Evolutionary conservation across 2,797 vertebrate genomes (phyloP).

Genomic region (Falco cherrug): DNA sequence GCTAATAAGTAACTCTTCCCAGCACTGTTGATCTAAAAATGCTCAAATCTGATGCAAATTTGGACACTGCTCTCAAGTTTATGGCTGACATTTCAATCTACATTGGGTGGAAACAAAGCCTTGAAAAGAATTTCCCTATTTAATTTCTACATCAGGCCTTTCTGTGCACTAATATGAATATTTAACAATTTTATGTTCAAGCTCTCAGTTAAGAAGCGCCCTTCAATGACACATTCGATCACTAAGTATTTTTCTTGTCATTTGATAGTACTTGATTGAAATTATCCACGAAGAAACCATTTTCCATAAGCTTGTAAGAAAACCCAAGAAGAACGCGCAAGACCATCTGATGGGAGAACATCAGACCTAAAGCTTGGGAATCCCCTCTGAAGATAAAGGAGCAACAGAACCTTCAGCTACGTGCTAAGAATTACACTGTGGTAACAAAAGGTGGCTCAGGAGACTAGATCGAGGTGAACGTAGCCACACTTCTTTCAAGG

Average conservation of each 20-base stretch:
- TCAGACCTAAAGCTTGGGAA: not conserved
- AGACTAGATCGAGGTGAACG: not conserved
- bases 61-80: not conserved
- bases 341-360: not conserved
- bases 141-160: not conserved
- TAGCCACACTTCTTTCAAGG: accelerated
- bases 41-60: not conserved
- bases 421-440: not conserved
- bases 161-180: not conserved
- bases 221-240: not conserved
- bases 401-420: not conserved
- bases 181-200: not conserved
- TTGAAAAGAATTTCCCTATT: not conserved
- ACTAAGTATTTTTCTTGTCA: not conserved
- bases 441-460: not conserved
- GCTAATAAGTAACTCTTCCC: not conserved
- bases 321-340: not conserved
- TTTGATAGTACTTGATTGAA: not conserved
- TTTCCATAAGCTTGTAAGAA: not conserved
- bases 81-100: not conserved
- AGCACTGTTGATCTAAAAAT: not conserved
- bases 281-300: not conserved
- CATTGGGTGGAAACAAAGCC: not conserved
- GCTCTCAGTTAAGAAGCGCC: not conserved
- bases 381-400: not conserved